Conservation (phyloP, 2,113 vertebrate genomes). For the Scytalopus superciliaris region DNA sequence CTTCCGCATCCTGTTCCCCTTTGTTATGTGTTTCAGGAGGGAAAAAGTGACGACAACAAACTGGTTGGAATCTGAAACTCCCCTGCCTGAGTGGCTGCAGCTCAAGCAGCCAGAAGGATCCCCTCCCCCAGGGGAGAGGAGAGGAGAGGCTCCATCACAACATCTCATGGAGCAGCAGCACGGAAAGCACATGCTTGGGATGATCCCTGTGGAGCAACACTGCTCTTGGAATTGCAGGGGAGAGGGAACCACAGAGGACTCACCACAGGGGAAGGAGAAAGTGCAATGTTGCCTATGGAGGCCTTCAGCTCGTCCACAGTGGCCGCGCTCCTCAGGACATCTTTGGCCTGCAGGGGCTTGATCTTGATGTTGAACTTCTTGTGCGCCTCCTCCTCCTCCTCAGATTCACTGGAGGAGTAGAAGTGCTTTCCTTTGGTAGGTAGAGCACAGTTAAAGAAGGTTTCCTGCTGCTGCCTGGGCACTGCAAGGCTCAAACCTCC, state of each 20-base stretch:
- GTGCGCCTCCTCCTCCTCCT: constrained; percentile 92
- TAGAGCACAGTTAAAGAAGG: constrained; percentile 82
- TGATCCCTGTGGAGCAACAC: rapidly evolving
- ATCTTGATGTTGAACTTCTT: constrained; percentile 98
- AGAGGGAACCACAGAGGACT: constrained; percentile 41
- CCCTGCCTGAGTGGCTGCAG: background rate
- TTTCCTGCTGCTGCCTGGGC: rapidly evolving
- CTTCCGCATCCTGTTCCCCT: background rate
- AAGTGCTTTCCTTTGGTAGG: constrained; percentile 92
- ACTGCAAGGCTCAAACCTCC: rapidly evolving
- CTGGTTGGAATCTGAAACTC: background rate
- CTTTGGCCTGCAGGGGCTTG: constrained; percentile 88
- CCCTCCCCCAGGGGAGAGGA: background rate
- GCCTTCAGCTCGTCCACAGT: constrained; percentile 94
- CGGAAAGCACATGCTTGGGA: rapidly evolving
- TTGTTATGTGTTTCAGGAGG: background rate
- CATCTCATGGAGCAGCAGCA: rapidly evolving
- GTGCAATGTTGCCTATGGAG: constrained; percentile 90
- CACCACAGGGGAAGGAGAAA: constrained; percentile 95
- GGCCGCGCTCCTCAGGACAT: constrained; percentile 82
- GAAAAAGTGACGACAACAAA: background rate
- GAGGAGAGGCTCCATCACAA: background rate
- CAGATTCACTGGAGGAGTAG: constrained; percentile 96
- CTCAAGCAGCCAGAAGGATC: background rate
- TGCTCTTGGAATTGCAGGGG: rapidly evolving